Evolutionary conservation across 2,888 invertebrate species (phyloP), one percentile per base, ranked within the genome.

Genomic region (Pegoplata infirma): DNA sequence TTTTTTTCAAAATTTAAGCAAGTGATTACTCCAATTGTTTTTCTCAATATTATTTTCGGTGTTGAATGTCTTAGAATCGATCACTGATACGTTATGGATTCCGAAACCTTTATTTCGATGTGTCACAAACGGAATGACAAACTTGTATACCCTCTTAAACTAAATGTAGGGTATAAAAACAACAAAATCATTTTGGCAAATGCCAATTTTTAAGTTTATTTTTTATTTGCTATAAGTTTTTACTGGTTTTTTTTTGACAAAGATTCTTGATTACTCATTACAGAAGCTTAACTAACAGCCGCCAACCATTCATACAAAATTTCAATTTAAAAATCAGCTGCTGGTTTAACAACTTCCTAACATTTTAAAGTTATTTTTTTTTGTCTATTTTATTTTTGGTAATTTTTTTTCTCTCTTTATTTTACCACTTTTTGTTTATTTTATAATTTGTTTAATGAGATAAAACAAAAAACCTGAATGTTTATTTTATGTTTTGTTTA

Each of bases 271-370:
- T 66, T 74, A 66, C 46, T 74, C 73, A 74, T 49, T 56, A 40
- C 47, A 55, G 16, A 44, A 36, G 69, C 49, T 69, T 49, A 17
- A 51, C 14, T n/a, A 21, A 12, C 21, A 10, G 17, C 5, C 10
- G 12, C 10, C 6, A 51, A 23, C 10, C n/a, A n/a, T 3, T 1
- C 10, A 51, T 5, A 51, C 25, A 51, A 5, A 47, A 0, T 8
- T 23, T 51, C 51, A 23, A 5, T 8, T 23, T n/a, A n/a, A 74
- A 74, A 40, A 21, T 79, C 79, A 79, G 75, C 79, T 79, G 79
- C 66, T 64, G 63, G 75, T 71, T 75, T 6, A 69, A 61, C 40
- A 21, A 66, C 73, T 58, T 58, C 32, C 40, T n/a, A 40, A 21
- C 3, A 23, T 23, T 53, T 53, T 53, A 28, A 40, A 69, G 14